These are phyloP conservation scores for Carterocephalus palaemon DNA, from an alignment of 2,888 invertebrate genomes.

Conservation along the genomic window DNA sequence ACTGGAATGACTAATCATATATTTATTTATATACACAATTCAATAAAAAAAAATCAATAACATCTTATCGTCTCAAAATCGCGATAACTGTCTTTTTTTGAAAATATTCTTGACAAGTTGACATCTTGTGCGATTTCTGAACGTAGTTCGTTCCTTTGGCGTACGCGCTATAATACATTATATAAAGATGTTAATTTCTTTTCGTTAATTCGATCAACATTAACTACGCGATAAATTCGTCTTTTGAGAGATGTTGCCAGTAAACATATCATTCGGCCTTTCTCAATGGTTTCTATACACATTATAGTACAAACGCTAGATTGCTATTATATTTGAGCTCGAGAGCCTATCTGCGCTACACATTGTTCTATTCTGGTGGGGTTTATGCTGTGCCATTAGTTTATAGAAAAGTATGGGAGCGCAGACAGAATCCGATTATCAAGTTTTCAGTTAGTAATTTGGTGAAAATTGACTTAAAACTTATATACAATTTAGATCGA, in stretches of 20 bases:
- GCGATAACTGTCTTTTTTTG: conserved; percentile 5
- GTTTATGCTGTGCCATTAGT: neutral
- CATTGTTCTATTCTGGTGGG: conserved; percentile 27
- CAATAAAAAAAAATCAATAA: conserved; percentile 19
- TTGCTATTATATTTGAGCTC: conserved; percentile 20
- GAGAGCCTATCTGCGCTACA: conserved; percentile 33
- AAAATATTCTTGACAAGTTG: conserved; percentile 15
- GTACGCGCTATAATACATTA: conserved; percentile 27
- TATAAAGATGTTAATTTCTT: conserved; percentile 31
- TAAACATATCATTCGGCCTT: conserved; percentile 76
- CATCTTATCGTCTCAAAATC: conserved; percentile 17
- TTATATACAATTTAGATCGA: conserved; percentile 30
- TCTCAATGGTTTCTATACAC: conserved; percentile 57
- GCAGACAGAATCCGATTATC: neutral
- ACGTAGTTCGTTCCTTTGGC: conserved; percentile 34
- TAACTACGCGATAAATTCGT: conserved; percentile 72
- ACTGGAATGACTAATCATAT: conserved; percentile 17
- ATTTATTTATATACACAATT: conserved; percentile 17
- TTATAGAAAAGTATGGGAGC: neutral
- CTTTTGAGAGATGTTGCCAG: conserved; percentile 72
- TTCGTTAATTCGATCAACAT: conserved; percentile 27
- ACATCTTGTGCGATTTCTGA: conserved; percentile 22
- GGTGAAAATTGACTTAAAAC: conserved; percentile 39
- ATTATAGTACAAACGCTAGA: conserved; percentile 37
- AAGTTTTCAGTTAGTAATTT: conserved; percentile 34